Base-by-base conservation (phyloP, 2,888 invertebrate genomes). In the Drosophila mimica region DNA sequence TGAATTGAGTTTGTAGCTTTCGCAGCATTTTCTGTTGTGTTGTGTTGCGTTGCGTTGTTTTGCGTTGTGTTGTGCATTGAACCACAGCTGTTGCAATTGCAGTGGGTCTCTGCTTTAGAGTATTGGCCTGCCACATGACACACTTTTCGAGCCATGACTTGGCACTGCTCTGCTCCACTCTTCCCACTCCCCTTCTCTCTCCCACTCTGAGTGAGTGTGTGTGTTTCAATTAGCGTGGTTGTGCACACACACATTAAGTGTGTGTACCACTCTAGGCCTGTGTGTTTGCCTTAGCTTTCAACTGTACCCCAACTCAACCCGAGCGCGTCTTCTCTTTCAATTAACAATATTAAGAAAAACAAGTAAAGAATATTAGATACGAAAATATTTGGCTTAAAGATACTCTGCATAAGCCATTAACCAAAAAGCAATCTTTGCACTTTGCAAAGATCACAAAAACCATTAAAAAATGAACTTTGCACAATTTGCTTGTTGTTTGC, bases 301-400 rank as follows among this genome's bases (percentile, higher is more conserved):
- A 36, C 20, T 51, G 15, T 46, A 33, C 56, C 56, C 38, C 54
- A 46, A 46, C 46, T 8, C 46, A 25, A 25, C 15, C 46, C 46
- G 46, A 25, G n/a, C 34, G 38, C 48, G 20, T 58, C 60, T 36
- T 46, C 38, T 62, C 74, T 72, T 71, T 74, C 79, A 85, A 82
- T 84, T 85, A 88, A 71, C 76, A 64, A 11, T 61, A 64, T 40
- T 43, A 46, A 46, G 25, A 58, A 25, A 36, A 38, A 56, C 48
- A 46, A 63, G 52, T 38, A 20, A 20, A 36, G 51, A 66, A 34
- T 43, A 8, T 13, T 15, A 25, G 34, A 30, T 25, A 11, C 13
- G 15, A 8, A 15, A 40, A 31, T 59, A 52, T 46, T 43, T 54
- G 43, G 13, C 20, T 30, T 31, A 4, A 4, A 11, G 34, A 53